Base-by-base conservation (phyloP, 2,888 invertebrate genomes). In the Endotricha flammealis region DNA sequence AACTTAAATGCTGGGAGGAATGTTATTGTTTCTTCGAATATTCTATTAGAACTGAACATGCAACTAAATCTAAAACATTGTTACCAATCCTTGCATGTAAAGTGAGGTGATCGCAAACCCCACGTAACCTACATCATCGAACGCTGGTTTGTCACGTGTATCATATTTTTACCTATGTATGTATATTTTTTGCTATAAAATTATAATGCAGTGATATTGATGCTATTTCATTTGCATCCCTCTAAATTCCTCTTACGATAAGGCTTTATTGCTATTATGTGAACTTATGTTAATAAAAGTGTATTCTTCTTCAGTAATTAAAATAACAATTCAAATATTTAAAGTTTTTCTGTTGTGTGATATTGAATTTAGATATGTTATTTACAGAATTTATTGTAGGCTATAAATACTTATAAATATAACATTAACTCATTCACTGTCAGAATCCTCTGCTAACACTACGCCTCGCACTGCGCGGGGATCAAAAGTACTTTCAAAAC, bases 401-500 rank as follows among this genome's bases (percentile, higher is more conserved):
- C 6, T 4, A 16, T 16, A 16, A 16, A 16, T 16, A 16, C 16
- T 16, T 16, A 16, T 30, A 30, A 25, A 39, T 62, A n/a, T n/a
- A n/a, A n/a, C n/a, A n/a, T n/a, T n/a, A 6, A 16, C 3, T 16
- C 51, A 80, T 42, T 90, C 90, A 61, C 90, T 89, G 57, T 94
- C 94, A 1, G 93, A 93, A 64, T 93, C 91, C 39, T 90, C 90
- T n/a, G 91, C 93, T 52, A 92, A 82, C 25, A 93, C 78, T 30
- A 77, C 76, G 50, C 90, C 87, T 46, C 86, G 88, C 23, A 90
- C 87, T 41, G 88, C 88, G 48, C 83, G 81, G 5, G 90, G 89
- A 53, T 92, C 88, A 57, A 90, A 91, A n/a, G 93, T 93, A 28
- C 88, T 80, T 69, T 93, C 91, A 70, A 92, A 93, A 65, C 93